Percentiles rank a stretch among this genome's conserved stretches.
Evolutionary conservation across 1,140 invertebrate genomes (phyloP).

Genomic region (Drosophila nigromelanica): DNA sequence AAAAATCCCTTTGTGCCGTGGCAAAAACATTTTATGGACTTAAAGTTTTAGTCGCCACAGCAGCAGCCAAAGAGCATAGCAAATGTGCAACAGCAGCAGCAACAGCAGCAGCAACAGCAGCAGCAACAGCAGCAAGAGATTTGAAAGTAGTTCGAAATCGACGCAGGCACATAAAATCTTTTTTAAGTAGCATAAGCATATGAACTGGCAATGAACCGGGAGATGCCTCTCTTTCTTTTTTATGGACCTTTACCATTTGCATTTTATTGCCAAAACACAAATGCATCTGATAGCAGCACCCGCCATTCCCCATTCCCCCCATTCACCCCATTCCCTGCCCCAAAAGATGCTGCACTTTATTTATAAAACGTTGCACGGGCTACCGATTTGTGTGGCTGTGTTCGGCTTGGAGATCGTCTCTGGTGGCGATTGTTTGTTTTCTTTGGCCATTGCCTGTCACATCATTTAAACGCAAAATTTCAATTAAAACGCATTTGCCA

Average conservation of each 20-base stretch:
- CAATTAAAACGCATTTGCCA: conserved; percentile 58
- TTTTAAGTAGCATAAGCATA: conserved; percentile 76
- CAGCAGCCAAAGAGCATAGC: conserved; percentile 71
- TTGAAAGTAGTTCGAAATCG: conserved; percentile 71
- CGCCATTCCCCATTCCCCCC: neutral
- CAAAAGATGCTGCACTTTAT: conserved; percentile 30
- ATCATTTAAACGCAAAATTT: conserved; percentile 59
- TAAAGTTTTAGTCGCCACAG: conserved; percentile 69
- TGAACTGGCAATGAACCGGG: conserved; percentile 46
- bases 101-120: conserved; percentile 11
- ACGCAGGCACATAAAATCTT: conserved; percentile 65
- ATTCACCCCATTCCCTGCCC: no score
- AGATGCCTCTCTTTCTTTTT: conserved; percentile 40
- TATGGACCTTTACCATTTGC: conserved; percentile 73
- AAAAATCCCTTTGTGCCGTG: conserved; percentile 75
- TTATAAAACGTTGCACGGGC: conserved; percentile 45
- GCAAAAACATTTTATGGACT: conserved; percentile 81
- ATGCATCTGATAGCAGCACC: conserved; percentile 56
- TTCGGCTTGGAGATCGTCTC: neutral
- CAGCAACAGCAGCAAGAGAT: conserved; percentile 48
- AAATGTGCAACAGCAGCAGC: conserved; percentile 52
- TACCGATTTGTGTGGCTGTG: conserved; percentile 29
- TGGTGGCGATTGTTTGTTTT: conserved; percentile 63
- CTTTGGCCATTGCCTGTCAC: conserved; percentile 67
- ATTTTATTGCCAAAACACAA: conserved; percentile 81